Conservation (phyloP, 2,888 invertebrate genomes). For the Neoaliturus tenellus region DNA sequence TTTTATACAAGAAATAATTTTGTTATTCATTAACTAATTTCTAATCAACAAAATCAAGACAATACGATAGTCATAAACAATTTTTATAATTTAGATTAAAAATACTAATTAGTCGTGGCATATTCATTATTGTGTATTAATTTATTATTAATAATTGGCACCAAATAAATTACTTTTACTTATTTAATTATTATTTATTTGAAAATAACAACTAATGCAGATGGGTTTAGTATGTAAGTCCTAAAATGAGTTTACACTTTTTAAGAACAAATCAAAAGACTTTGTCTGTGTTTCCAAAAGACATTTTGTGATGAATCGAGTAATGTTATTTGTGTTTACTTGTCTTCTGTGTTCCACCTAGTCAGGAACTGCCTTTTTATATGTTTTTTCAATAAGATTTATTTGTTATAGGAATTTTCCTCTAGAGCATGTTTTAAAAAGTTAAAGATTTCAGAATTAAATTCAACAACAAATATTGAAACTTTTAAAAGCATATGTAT, state of each 20-base stretch:
- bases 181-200: background rate
- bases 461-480: no score
- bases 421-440: no score
- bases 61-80: background rate
- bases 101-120: background rate
- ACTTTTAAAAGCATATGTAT: no score
- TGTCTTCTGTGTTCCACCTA: background rate
- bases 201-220: background rate
- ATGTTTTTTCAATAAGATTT: no score
- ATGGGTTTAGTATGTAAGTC: background rate
- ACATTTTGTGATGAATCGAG: background rate
- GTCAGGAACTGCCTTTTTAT: background rate
- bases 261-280: constrained; percentile 27
- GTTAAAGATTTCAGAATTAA: no score
- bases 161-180: background rate
- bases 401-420: no score
- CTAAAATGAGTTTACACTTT: background rate
- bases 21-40: background rate
- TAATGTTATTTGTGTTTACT: background rate
- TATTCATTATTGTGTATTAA: background rate
- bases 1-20: background rate
- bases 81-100: background rate
- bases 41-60: background rate
- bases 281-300: background rate
- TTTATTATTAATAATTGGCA: background rate